Base-by-base conservation (phyloP, 2,888 invertebrate genomes). In the Toxonevra muliebris region DNA sequence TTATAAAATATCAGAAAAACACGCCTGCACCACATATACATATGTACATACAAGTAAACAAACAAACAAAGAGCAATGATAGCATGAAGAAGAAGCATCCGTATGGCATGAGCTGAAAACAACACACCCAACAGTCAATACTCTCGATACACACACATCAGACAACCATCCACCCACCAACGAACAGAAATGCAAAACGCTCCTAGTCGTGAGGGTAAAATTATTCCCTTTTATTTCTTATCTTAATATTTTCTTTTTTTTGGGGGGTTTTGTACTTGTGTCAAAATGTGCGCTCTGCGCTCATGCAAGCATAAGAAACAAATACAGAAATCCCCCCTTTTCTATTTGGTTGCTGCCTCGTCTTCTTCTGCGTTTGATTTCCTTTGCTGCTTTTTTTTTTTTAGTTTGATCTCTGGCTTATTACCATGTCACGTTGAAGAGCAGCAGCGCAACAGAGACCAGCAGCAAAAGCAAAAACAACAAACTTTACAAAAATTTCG, bases 381-480 rank as follows among this genome's bases (percentile, higher is more conserved):
- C 48, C 50, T 57, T 57, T 45, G 48, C 48, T 41, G 55, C 45
- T 55, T 64, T 64, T 45, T 48, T 64, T 55, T 50, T 45, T 64
- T n/a, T n/a, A n/a, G 68, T 78, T 79, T 79, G 77, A 82, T 81
- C 81, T 82, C 79, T 80, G 77, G 77, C 80, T 79, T 81, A 81
- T 81, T 80, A 80, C 77, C 79, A 77, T 79, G 80, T 79, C 78
- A 78, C 77, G 76, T 76, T 77, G 75, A 30, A 76, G 79, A 76
- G 77, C 77, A 75, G 72, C 70, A 62, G 67, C 76, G 73, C 73
- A 74, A 73, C 72, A 66, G 74, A 77, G 73, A 71, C 64, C 62
- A 45, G 64, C 66, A 63, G 15, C 42, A 55, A 58, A 53, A 66
- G 30, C 50, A 60, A 59, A 41, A 50, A 60, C 52, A 52, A 20